Conservation (phyloP, 2,888 invertebrate genomes). For the Habrosyne pyritoides region DNA sequence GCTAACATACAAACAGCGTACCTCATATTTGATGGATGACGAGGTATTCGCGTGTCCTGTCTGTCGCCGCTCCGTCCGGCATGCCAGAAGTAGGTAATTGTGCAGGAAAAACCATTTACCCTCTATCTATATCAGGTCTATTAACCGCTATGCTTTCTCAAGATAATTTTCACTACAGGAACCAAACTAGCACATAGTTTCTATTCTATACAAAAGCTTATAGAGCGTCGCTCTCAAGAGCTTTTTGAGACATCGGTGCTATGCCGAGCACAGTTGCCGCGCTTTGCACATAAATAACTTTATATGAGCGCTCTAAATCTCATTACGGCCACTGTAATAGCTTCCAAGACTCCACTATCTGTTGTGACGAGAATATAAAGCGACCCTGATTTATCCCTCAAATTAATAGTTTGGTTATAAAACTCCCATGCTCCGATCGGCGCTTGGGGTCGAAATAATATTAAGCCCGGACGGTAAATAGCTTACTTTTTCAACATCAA, state of each 20-base stretch:
- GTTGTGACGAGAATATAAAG: constrained; percentile 79
- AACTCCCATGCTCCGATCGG: constrained; percentile 16
- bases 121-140: neutral
- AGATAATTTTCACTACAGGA: neutral
- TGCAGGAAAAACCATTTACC: neutral
- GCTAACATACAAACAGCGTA: neutral
- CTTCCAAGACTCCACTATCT: constrained; percentile 73
- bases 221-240: neutral
- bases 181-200: neutral
- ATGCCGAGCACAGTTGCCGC: constrained; percentile 48
- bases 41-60: neutral
- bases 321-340: constrained; percentile 78
- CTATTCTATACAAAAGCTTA: neutral
- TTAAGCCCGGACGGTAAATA: constrained; percentile 49
- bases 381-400: constrained; percentile 71
- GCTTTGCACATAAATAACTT: constrained; percentile 76
- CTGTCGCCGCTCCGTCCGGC: neutral
- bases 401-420: constrained; percentile 49
- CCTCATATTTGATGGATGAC: neutral
- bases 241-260: constrained; percentile 31
- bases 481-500: constrained; percentile 50
- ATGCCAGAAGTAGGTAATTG: neutral
- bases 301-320: constrained; percentile 80
- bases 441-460: constrained; percentile 21
- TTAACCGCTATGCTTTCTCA: neutral